Evolutionary conservation across 2,888 invertebrate species (phyloP), one percentile per base, ranked within the genome.

Genomic region (Netelia inedita): DNA sequence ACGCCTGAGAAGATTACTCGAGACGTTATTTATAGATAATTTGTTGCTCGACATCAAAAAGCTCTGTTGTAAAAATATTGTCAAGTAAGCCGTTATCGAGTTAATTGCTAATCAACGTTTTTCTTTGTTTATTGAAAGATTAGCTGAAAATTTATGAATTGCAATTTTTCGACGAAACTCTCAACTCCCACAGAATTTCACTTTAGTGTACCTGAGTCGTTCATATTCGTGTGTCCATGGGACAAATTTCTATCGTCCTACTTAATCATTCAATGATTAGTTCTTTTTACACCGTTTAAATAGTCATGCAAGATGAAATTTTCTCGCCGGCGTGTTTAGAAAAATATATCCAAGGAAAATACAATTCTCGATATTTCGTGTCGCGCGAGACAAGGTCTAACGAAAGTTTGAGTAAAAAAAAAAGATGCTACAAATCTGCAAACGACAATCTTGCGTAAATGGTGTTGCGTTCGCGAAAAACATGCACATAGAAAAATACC

Each of bases 281-380:
- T 19, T 16, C 16, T 16, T 57, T 57, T 19, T 19, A 16, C 16
- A 57, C 9, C 57, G 8, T 57, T n/a, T 16, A 57, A 19, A 16
- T 57, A 57, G 57, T 19, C 9, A 16, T 19, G 57, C 57, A 57
- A 16, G 14, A 6, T 16, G n/a, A 53, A 53, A 16, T 46, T 16
- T 57, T 16, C 19, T 57, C 57, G 16, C 19, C 21, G 6, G n/a
- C 19, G 16, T 57, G 9, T 68, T 61, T 79, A 63, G 21, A 79
- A 71, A 79, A 61, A 71, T 63, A 71, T 63, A 78, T 79, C 28
- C 23, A 55, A 41, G 53, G 63, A 71, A 35, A 14, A 41, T 63
- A 41, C 65, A 68, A 41, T 41, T 55, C 16, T 63, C n/a, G n/a
- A 35, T 46, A 35, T 10, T 28, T 63, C 63, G 35, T 59, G n/a